These are phyloP conservation scores for Murina feae DNA, from an alignment of 2,113 vertebrate species.

Conservation along the genomic window DNA sequence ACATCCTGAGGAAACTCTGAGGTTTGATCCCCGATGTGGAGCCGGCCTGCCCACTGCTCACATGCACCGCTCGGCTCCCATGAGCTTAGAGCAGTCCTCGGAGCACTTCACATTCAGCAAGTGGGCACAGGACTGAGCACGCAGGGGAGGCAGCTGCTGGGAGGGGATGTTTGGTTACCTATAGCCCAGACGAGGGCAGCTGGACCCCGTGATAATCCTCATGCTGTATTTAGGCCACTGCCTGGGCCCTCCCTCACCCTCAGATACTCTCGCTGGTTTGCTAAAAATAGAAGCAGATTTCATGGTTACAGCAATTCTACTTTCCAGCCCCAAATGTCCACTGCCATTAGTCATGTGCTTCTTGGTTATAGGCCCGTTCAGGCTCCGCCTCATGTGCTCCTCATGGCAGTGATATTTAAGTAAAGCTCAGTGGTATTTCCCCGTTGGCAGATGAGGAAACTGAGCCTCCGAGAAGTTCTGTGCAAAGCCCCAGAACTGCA, in stretches of 20 bases:
- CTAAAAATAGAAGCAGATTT: constrained; percentile 38
- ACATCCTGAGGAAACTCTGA: background rate
- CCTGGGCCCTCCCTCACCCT: background rate
- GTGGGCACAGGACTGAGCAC: background rate
- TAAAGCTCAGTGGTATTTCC: background rate
- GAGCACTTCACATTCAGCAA: background rate
- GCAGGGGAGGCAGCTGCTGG: background rate
- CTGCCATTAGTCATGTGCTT: background rate
- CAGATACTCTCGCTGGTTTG: background rate
- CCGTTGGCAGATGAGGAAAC: background rate
- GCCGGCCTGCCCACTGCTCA: background rate
- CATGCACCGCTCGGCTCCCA: background rate
- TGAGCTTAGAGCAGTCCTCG: background rate
- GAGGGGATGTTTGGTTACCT: background rate
- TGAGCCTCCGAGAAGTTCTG: background rate
- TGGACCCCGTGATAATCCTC: constrained; percentile 49
- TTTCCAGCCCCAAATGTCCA: background rate
- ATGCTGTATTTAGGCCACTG: constrained; percentile 48
- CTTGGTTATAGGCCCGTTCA: background rate
- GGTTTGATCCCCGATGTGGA: background rate
- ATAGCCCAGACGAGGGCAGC: background rate
- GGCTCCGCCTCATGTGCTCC: fast-evolving
- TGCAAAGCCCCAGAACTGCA: background rate
- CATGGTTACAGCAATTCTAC: background rate
- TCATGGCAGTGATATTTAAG: background rate